Base-by-base conservation (phyloP, 2,797 vertebrate genomes). In the Sebastes vulpes region DNA sequence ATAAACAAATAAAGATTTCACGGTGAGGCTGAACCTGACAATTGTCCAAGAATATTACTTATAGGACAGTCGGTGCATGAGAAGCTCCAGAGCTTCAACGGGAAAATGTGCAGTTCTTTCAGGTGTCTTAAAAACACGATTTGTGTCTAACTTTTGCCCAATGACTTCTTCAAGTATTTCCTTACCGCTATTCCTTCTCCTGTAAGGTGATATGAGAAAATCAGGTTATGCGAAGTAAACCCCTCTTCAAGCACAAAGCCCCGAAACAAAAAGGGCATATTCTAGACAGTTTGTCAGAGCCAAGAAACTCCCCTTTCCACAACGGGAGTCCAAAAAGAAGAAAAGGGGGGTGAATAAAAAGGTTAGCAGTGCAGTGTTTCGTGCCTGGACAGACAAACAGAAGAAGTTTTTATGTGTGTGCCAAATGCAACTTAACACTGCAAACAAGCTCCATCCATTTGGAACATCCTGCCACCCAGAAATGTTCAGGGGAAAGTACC, bases 341-440 rank as follows among this genome's bases (percentile, higher is more conserved):
- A 87, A 90, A 86, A 81, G 80, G 73, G 25, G 59, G 65, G 72
- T 93, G 86, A 91, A 91, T 79, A 82, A 92, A 91, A 94, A 90
- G 82, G 88, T 90, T 93, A 93, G 84, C 87, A 83, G 87, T 87
- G 91, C 91, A 94, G 87, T 88, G 86, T 91, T 95, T 95, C 90
- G 87, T 93, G 93, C 92, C 92, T 84, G 84, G 93, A 94, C 92
- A 94, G 90, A 95, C 89, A 95, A 95, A 92, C 87, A 94, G 90
- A 92, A 90, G 90, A 91, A 91, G 91, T 92, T 95, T 60, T 94
- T 92, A 92, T 90, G 81, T 91, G 87, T 81, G 88, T 90, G 93
- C 94, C 95, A 94, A 90, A 94, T 90, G 94, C 93, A 90, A 91
- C 92, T 93, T 91, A 95, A 94, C 90, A 93, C 91, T 89, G 86